These are phyloP conservation scores for Ceratotherium simum DNA, from an alignment of 2,113 vertebrate species.

Conservation along the genomic window DNA sequence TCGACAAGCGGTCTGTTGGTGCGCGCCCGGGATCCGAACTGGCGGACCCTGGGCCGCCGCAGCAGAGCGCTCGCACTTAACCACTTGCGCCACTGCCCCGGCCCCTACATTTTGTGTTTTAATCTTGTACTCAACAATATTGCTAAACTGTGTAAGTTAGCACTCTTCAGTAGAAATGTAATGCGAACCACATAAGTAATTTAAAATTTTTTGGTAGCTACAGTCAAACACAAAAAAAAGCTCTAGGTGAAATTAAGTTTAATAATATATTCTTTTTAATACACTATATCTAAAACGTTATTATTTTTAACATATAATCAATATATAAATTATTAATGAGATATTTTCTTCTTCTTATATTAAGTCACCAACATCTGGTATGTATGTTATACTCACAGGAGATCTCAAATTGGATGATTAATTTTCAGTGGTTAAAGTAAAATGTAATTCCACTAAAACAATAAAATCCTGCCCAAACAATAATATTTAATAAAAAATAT, in stretches of 20 bases:
- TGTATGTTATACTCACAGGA: not conserved
- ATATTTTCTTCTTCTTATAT: constrained; percentile 1
- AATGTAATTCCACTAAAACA: not conserved
- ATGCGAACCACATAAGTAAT: not conserved
- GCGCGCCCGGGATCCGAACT: no score
- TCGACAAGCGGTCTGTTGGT: no score
- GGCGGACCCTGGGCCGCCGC: no score
- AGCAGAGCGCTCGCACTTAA: no score
- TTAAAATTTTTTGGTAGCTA: not conserved
- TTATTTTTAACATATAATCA: not conserved
- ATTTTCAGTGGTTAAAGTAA: not conserved
- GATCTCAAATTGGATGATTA: not conserved
- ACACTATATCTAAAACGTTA: not conserved
- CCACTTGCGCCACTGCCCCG: no score
- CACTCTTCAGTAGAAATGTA: not conserved
- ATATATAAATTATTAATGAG: not conserved
- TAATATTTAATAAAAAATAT: not conserved
- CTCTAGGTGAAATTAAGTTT: not conserved
- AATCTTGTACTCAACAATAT: not conserved
- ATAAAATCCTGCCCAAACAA: not conserved
- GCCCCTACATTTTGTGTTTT: not conserved
- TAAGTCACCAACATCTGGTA: not conserved
- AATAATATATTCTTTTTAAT: constrained; percentile 3
- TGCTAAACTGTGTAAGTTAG: not conserved
- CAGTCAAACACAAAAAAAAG: not conserved